Percentiles rank a stretch among this genome's conserved stretches.
Evolutionary conservation across 2,888 invertebrate species (phyloP).

Genomic region (Sarcophaga variegata): DNA sequence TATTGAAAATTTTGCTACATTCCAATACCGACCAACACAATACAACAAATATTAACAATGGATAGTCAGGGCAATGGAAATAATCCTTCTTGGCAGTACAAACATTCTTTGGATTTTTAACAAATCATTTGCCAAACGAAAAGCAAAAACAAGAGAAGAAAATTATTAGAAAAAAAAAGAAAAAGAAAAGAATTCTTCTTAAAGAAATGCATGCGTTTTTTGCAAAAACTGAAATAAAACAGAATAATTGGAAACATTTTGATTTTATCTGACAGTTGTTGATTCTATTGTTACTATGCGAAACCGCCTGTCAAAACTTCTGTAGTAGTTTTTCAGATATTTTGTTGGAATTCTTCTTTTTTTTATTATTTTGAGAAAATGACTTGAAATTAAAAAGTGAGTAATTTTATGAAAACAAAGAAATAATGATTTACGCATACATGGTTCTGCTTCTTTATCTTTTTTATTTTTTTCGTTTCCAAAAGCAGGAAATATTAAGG

Average conservation of each 20-base stretch:
- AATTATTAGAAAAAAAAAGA: background rate
- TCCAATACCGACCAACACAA: too few relatives aligned
- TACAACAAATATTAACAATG: background rate
- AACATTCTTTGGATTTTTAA: constrained; percentile 48
- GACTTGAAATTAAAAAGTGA: constrained; percentile 69
- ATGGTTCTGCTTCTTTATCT: constrained; percentile 28
- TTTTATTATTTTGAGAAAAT: constrained; percentile 36
- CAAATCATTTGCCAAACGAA: constrained; percentile 48
- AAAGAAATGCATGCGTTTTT: constrained; percentile 30
- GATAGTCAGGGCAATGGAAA: constrained; percentile 29
- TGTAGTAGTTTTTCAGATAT: background rate
- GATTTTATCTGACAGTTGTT: constrained; percentile 70
- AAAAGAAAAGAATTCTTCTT: background rate
- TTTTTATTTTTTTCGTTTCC: constrained; percentile 14
- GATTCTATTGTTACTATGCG: constrained; percentile 67
- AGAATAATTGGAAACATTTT: constrained; percentile 49
- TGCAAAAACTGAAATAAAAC: background rate
- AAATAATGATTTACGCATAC: constrained; percentile 56
- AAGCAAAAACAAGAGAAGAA: background rate
- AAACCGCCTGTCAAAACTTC: constrained; percentile 70
- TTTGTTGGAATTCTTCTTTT: constrained; percentile 1
- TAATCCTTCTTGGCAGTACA: constrained; percentile 63
- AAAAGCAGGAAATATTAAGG: constrained; percentile 65
- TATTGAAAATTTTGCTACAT: background rate
- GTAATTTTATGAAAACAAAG: constrained; percentile 48